Base-by-base conservation (phyloP, 2,113 vertebrate species). In the Chaetodon auriga region DNA sequence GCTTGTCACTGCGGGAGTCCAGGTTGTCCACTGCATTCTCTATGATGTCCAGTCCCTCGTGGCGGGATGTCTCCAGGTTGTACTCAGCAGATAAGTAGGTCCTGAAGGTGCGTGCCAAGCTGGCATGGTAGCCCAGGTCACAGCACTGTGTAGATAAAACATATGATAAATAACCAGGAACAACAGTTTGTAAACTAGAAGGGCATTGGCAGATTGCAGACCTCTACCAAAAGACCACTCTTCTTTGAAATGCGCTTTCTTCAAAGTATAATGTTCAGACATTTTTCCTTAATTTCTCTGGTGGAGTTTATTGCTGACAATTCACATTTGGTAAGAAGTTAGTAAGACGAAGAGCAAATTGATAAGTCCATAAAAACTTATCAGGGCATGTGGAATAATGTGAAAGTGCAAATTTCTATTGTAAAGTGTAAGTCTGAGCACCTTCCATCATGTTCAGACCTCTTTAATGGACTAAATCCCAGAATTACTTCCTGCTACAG, bases 81-180 rank as follows among this genome's bases (percentile, higher is more conserved):
- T 99, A 99, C 91, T 99, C 98, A 0, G 98, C 98, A 2, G 98
- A 99, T 75, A 99, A 95, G 95, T 98, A 99, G 0, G 98, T 99
- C 90, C 98, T 95, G 82, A 99, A 97, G 18, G 98, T 98, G 13
- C 98, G 97, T 0, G 97, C 98, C 0, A 99, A 94, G 89, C 98
- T 98, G 86, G 98, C 96, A 0, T 99, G 98, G 90, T 98, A 99
- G 0, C 98, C 98, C 88, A 99, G 90, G 48, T 99, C 98, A 75
- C 97, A 99, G 94, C 98, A 99, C 98, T 99, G 85, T 2, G 21
- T 75, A 84, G 45, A 84, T 21, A n/a, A 61, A 75, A 66, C 1
- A 68, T 45, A 10, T 30, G 25, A 57, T 53, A 30, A 81, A 75
- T 18, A 64, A 53, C 5, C 10, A 36, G 21, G 23, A 60, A 79